Base-by-base conservation (phyloP, 2,888 invertebrate species). In the Lasius platythorax region DNA sequence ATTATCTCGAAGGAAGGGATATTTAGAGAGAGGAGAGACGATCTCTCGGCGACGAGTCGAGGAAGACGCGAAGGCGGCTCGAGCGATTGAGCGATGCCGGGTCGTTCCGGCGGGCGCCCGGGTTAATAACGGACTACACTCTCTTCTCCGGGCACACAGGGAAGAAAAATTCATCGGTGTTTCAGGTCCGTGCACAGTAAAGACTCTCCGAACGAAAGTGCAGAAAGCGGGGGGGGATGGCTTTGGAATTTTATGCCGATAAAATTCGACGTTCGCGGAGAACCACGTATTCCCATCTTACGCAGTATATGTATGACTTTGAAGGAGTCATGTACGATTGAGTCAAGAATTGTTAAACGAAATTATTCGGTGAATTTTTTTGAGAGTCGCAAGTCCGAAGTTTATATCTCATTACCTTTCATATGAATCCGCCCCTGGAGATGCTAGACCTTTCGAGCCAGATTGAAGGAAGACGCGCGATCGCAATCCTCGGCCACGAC, bases 51-150 rank as follows among this genome's bases (percentile, higher is more conserved):
- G 82, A 66, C 66, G 82, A 75, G 43, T 64, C 56, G 73, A 56
- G 66, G 23, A 46, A 75, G 78, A 33, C 58, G 76, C 83, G 63
- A 43, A 75, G 76, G 83, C 81, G 82, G 66, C 66, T 67, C 79
- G 82, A 73, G 84, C 74, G 85, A 87, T 85, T 86, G 90, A 90
- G 86, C 87, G 89, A 90, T 88, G 88, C 66, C 83, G 82, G 84
- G 76, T 90, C 90, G 87, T 89, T 88, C 85, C 82, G 84, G 87
- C 85, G 86, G 90, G 85, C 91, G 81, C 87, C 68, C 82, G 81
- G 83, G 88, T 88, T 87, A 89, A 89, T 90, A 89, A 90, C 87
- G 88, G 87, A 78, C 84, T 70, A 56, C 67, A 30, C 23, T 85
- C 64, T 46, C 67, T 58, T 79, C 70, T 68, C 23, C 37, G 11